Evolutionary conservation across 2,888 invertebrate genomes (phyloP).

Genomic region (Teleiodes luculella): DNA sequence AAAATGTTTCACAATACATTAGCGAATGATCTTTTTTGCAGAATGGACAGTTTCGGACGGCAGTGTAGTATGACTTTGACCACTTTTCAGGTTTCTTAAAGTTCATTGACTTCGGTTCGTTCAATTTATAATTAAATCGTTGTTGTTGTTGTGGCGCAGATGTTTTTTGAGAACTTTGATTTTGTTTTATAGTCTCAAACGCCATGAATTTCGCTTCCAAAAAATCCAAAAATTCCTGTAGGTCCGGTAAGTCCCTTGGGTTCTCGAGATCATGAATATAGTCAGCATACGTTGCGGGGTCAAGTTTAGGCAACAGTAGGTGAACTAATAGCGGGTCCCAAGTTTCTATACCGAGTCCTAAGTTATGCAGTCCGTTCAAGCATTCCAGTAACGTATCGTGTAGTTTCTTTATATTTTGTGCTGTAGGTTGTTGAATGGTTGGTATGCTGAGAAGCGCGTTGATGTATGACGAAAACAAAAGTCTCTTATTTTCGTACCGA

Average conservation of each 20-base stretch:
- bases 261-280: conserved; percentile 16
- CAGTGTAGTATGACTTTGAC: not conserved
- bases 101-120: not conserved
- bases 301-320: conserved; percentile 21
- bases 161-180: not conserved
- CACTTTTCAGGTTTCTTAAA: not conserved
- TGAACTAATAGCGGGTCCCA: conserved; percentile 26
- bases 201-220: conserved; percentile 19
- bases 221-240: conserved; percentile 16
- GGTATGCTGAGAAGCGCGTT: conserved; percentile 17
- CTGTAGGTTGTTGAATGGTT: conserved; percentile 1
- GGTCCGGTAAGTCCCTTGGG: conserved; percentile 12
- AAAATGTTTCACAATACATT: conserved; percentile 14
- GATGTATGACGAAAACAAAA: conserved; percentile 12
- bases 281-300: conserved; percentile 17
- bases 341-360: conserved; percentile 18
- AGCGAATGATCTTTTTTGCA: conserved; percentile 9
- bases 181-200: conserved; percentile 8
- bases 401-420: conserved; percentile 4
- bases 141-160: not conserved
- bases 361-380: conserved; percentile 19
- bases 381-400: conserved; percentile 15
- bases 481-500: conserved; percentile 1
- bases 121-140: not conserved
- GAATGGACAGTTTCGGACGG: conserved; percentile 7